These are phyloP conservation scores for Sisyra terminalis DNA, from an alignment of 2,888 invertebrate species.

Conservation along the genomic window DNA sequence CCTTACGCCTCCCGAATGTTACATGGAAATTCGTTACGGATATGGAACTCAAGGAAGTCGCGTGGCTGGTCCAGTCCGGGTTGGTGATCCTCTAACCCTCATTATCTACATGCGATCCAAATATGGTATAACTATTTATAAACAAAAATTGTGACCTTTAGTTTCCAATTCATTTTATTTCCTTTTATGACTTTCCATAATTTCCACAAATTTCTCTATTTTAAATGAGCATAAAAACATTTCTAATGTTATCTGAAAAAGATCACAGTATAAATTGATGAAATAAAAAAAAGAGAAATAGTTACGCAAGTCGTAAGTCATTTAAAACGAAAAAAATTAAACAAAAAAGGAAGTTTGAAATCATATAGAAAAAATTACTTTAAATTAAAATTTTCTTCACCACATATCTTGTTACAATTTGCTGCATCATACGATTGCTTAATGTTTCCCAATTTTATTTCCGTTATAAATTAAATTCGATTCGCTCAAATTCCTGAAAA, in stretches of 20 bases:
- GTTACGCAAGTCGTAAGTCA: not conserved
- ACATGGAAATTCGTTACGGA: slow-evolving; percentile 88
- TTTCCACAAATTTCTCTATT: not conserved
- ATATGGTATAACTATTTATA: slow-evolving; percentile 52
- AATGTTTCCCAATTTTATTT: too few species aligned
- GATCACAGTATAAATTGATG: too few species aligned
- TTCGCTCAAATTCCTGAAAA: too few species aligned
- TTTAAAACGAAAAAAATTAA: not conserved
- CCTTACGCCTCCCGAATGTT: slow-evolving; percentile 83
- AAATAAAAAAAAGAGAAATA: not conserved
- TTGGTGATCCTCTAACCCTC: slow-evolving; percentile 81
- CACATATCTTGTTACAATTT: too few species aligned
- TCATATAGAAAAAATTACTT: too few species aligned
- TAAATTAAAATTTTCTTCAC: too few species aligned
- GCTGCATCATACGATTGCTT: too few species aligned
- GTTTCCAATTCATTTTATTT: slow-evolving; percentile 2
- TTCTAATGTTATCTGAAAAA: too few species aligned
- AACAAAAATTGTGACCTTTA: too few species aligned
- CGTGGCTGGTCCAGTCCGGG: slow-evolving; percentile 77
- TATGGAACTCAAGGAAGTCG: slow-evolving; percentile 75
- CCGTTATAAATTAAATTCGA: too few species aligned
- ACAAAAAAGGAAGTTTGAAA: not conserved
- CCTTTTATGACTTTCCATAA: not conserved
- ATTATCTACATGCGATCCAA: slow-evolving; percentile 91
- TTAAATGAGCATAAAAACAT: not conserved